Conservation (phyloP, 2,113 vertebrate species). For the Bombycilla garrulus region DNA sequence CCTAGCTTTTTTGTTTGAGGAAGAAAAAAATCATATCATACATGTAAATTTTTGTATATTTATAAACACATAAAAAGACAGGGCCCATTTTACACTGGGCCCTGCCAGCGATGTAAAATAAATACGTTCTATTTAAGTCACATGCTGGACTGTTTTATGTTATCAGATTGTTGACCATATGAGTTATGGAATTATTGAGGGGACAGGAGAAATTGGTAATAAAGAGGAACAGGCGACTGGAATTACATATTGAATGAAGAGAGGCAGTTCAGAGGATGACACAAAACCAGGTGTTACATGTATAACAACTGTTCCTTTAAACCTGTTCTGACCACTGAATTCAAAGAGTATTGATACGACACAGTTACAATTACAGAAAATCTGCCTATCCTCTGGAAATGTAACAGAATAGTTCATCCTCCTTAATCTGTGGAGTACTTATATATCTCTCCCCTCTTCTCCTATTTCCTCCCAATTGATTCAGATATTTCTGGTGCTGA, state of each 20-base stretch:
- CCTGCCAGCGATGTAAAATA: neutral
- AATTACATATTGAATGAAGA: neutral
- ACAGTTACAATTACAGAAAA: neutral
- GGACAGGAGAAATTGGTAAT: neutral
- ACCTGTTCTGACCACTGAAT: neutral
- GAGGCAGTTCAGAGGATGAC: neutral
- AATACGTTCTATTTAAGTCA: neutral
- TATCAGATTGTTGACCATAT: neutral
- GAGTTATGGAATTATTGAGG: neutral
- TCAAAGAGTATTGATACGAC: neutral
- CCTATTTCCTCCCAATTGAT: neutral
- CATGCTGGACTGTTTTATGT: neutral
- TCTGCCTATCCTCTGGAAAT: neutral
- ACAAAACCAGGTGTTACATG: neutral
- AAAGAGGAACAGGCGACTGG: neutral
- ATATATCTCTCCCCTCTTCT: neutral
- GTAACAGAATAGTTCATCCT: neutral
- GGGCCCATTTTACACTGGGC: neutral
- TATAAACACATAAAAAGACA: neutral
- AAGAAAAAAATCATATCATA: neutral
- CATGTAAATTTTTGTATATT: neutral
- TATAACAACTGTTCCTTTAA: neutral
- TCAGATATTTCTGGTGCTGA: neutral
- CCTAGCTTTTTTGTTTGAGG: neutral
- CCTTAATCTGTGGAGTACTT: neutral